phyloP scores from a whole-genome alignment of 2,888 invertebrate species.

The Eupithecia subumbrata region DNA sequence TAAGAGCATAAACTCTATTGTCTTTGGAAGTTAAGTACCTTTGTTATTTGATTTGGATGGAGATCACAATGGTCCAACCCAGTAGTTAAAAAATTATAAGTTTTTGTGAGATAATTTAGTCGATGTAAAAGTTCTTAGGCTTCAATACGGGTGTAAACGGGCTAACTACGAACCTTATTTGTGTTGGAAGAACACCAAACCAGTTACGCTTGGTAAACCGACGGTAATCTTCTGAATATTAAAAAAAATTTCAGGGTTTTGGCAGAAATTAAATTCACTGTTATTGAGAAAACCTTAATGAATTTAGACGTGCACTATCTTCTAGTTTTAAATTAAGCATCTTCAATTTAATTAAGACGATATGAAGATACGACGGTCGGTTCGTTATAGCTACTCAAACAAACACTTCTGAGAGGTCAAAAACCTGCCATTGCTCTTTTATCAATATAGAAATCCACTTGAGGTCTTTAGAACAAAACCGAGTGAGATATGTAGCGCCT shows the following conservation, averaged over 20 bases:
- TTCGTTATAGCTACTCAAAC: background rate
- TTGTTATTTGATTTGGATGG: background rate
- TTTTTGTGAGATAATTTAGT: background rate
- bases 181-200: too few relatives aligned
- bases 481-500: conserved; percentile 67
- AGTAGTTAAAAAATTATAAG: background rate
- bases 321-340: too few relatives aligned
- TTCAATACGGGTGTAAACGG: too few relatives aligned
- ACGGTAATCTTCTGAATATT: background rate
- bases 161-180: too few relatives aligned
- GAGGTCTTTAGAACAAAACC: conserved; percentile 53
- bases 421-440: conserved; percentile 4
- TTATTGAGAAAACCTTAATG: background rate
- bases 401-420: conserved; percentile 1
- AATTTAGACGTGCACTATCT: background rate
- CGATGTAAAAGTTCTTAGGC: background rate
- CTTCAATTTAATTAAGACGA: background rate
- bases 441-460: conserved; percentile 30
- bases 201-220: background rate
- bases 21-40: background rate
- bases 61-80: background rate
- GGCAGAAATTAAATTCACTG: background rate
- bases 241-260: background rate
- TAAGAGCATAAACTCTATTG: conserved; percentile 14
- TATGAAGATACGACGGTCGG: background rate